A percentile compares a stretch with the other conserved stretches of the same genome.
These are phyloP conservation scores for Petroica traversi DNA, from an alignment of 2,113 vertebrate genomes.

Conservation along the genomic window DNA sequence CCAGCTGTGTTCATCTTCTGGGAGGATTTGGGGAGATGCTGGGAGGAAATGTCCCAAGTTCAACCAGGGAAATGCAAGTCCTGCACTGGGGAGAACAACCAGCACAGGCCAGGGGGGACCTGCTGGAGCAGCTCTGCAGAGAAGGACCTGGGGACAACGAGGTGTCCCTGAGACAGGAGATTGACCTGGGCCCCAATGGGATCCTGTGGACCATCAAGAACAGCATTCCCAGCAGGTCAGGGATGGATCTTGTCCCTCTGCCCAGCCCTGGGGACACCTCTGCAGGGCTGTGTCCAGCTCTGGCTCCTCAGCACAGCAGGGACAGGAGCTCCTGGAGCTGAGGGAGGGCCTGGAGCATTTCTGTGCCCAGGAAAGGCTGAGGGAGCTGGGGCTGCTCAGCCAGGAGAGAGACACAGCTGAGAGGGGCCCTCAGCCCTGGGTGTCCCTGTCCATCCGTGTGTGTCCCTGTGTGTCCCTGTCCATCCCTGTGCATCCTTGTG, in stretches of 20 bases:
- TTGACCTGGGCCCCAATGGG: background rate
- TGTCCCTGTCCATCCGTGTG: background rate
- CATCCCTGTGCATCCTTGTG: background rate
- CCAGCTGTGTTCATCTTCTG: background rate
- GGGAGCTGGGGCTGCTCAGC: background rate
- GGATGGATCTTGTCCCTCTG: background rate
- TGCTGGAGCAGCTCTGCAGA: background rate
- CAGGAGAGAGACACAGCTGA: background rate
- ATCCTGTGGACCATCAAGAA: background rate
- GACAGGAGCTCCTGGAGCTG: background rate
- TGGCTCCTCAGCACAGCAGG: background rate
- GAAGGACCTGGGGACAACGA: background rate
- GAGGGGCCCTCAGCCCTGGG: background rate
- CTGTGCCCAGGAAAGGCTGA: background rate
- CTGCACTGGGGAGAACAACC: background rate
- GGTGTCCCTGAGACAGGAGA: background rate
- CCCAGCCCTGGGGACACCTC: background rate
- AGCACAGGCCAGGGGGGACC: background rate
- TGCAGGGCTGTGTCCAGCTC: background rate
- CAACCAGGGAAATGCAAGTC: background rate
- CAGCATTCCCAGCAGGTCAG: background rate
- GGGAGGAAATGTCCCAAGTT: background rate
- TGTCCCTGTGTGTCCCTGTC: background rate
- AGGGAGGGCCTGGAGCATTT: background rate
- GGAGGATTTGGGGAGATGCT: background rate